Evolutionary conservation across 2,888 invertebrate species (phyloP), one percentile per base, ranked within the genome.

Genomic region (Ditula angustiorana): DNA sequence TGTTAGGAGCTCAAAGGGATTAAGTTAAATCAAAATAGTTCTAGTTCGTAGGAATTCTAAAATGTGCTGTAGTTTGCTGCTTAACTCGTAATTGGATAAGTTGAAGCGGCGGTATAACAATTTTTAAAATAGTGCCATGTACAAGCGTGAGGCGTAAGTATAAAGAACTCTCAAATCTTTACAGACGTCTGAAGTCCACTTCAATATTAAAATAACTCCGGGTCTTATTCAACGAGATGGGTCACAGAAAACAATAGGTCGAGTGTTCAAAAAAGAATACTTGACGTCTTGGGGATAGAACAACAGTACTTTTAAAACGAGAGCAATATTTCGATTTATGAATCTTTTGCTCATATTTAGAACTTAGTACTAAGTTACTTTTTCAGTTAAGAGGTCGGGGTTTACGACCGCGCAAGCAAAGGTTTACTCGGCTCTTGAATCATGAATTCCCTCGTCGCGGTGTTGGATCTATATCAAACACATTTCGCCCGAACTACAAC

Each of bases 381-480:
- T n/a, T 41, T 19, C 41, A 19, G 19, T 41, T 41, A 41, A 19
- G 37, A 59, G 26, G 37, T 49, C 16, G 41, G n/a, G 30, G 41
- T 60, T 50, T 41, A 50, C 30, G 50, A 41, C n/a, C 50, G 41
- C 28, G 41, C 41, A 28, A 47, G 41, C 41, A 26, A 44, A 44
- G 59, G 41, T 10, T 41, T 10, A 8, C 41, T 41, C 24, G 49
- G 26, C 21, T 37, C 37, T 24, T 59, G 19, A 26, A 49, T 26
- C 37, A 28, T 52, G 60, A 50, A 60, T 60, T 60, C 41, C 50
- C 60, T 50, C 26, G 50, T 19, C 33, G 44, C 55, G 16, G 16
- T 56, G 41, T 24, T 21, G 41, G 24, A 60, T 41, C 60, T 30
- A 60, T 28, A 37, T 37, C 49, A 16, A 41, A 41, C 28, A 49